Percentiles rank a stretch among this genome's conserved stretches.
Evolutionary conservation across 1,140 invertebrate genomes (phyloP).

Genomic region (Meloidogyne floridensis): DNA sequence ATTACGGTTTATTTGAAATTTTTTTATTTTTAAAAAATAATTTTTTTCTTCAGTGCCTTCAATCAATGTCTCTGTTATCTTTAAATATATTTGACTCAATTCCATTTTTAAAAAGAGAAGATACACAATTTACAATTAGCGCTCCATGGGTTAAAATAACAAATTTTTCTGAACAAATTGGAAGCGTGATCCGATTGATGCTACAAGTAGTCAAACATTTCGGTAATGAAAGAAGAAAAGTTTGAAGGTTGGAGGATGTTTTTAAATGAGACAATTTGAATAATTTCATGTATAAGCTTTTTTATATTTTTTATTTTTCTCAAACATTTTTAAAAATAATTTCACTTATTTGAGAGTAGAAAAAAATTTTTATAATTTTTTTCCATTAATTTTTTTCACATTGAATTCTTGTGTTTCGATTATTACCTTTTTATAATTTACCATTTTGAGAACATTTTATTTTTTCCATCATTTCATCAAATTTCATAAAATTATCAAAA

Average conservation of each 20-base stretch:
- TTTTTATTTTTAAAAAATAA: not conserved
- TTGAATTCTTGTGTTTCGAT: too few species aligned
- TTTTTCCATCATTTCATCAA: too few species aligned
- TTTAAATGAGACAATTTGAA: too few species aligned
- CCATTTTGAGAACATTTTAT: too few species aligned
- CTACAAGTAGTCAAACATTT: not conserved
- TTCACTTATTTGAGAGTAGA: too few species aligned
- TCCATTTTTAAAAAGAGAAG: constrained; percentile 22
- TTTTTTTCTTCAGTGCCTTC: constrained; percentile 31
- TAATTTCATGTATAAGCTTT: too few species aligned
- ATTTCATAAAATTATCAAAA: too few species aligned
- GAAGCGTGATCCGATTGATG: not conserved
- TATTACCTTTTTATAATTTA: too few species aligned
- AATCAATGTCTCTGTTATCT: constrained; percentile 34
- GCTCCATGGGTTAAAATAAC: constrained; percentile 23
- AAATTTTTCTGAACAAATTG: not conserved
- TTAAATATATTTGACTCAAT: constrained; percentile 15
- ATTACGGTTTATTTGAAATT: constrained; percentile 23
- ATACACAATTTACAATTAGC: constrained; percentile 22
- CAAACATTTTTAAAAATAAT: too few species aligned
- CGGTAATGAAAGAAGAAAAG: not conserved
- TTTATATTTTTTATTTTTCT: too few species aligned
- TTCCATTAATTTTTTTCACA: too few species aligned
- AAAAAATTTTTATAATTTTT: too few species aligned
- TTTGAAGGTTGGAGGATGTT: not conserved